phyloP scores from a whole-genome alignment of 2,888 invertebrate genomes.

The Dendrolimus pini region DNA sequence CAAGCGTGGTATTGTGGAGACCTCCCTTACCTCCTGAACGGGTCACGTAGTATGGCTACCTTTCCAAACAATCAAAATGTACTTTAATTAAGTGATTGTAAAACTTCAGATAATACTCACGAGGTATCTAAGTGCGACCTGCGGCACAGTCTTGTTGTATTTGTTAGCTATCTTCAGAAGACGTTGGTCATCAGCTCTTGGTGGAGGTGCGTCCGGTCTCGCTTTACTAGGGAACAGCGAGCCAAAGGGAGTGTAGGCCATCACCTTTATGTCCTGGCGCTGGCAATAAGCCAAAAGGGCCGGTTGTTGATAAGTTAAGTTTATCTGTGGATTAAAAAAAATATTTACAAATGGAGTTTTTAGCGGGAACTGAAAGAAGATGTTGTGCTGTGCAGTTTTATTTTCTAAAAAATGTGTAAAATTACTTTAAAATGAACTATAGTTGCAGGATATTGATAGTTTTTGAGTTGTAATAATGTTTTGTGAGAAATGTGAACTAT shows the following conservation, averaged over 20 bases:
- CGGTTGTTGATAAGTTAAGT: constrained; percentile 79
- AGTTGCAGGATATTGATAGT: too few species aligned
- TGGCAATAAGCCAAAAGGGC: constrained; percentile 78
- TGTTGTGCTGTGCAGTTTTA: too few species aligned
- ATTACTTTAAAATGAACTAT: too few species aligned
- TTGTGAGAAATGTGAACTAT: too few species aligned
- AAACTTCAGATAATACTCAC: constrained; percentile 41
- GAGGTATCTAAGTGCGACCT: constrained; percentile 78
- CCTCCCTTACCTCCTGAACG: too few species aligned
- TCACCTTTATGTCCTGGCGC: constrained; percentile 75
- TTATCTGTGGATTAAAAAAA: constrained; percentile 28
- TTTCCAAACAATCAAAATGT: neutral
- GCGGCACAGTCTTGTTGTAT: constrained; percentile 77
- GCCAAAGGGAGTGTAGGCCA: constrained; percentile 81
- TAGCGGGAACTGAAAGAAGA: neutral
- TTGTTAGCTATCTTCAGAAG: constrained; percentile 73
- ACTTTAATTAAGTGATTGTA: neutral
- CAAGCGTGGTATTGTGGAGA: too few species aligned
- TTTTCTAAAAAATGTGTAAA: too few species aligned
- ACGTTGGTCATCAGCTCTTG: constrained; percentile 60
- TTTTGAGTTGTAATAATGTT: too few species aligned
- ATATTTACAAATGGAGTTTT: neutral
- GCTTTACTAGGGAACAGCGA: constrained; percentile 67
- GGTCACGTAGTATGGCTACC: too few species aligned
- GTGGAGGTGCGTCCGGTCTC: constrained; percentile 40